Base-by-base conservation (phyloP, 2,797 vertebrate species). In the Macropodus opercularis region DNA sequence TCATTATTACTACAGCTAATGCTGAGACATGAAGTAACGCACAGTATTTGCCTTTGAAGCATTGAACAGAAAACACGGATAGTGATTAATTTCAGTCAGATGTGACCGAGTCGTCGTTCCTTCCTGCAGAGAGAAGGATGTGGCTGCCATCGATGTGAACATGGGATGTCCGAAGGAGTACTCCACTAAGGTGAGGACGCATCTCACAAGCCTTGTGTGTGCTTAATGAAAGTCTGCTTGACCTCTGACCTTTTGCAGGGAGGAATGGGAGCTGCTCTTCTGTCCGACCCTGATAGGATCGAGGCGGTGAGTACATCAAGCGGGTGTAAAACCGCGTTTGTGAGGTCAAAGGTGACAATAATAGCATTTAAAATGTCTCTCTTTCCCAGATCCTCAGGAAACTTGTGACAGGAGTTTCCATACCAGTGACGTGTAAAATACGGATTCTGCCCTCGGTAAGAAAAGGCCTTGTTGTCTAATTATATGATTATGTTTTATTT, bases 111-210 rank as follows among this genome's bases (percentile, higher is more conserved):
- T 26, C 24, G 17, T 15, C 27, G n/a, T 17, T 17, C 23, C 19
- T 24, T 56, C 6, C 0, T 15, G 0, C 31, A 98, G 97, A 68
- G 95, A 99, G 85, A 89, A 92, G 35, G 96, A 99, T 11, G 96
- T 99, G 39, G 97, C 97, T 41, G 96, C 92, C 12, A 91, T 98
- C 35, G 97, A 99, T 24, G 91, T 99, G 49, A 99, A 98, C 60
- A 98, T 99, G 96, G 97, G 97, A 59, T 99, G 97, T 82, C 96
- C 97, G 3, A 98, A 99, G 79, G 95, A 98, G 65, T 99, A 98
- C 86, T 99, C 97, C 36, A 98, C 96, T 2, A 98, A 98, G 95
- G 96, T 94, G 85, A 90, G n/a, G n/a, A n/a, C n/a, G n/a, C n/a
- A n/a, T n/a, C n/a, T n/a, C n/a, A n/a, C n/a, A n/a, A n/a, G 50